Conservation (phyloP, 2,888 invertebrate genomes). For the Apamea crenata region DNA sequence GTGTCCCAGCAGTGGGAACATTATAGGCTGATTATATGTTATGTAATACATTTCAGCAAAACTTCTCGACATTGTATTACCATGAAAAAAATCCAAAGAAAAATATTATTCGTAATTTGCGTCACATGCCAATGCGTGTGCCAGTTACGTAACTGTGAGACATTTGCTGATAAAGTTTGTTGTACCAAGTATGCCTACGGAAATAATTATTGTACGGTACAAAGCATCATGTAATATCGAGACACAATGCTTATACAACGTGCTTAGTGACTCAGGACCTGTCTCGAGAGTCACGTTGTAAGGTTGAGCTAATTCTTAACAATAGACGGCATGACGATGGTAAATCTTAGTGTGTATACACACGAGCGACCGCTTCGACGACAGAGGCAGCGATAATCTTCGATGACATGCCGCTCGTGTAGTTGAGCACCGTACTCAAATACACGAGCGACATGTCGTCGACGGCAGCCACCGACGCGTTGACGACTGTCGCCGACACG, state of each 20-base stretch:
- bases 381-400: too few species aligned
- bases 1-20: too few species aligned
- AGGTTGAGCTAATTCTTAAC: slow-evolving; percentile 20
- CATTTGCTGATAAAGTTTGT: slow-evolving; percentile 27
- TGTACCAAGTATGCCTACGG: slow-evolving; percentile 4
- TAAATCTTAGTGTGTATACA: not conserved
- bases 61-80: not conserved
- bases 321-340: slow-evolving; percentile 10
- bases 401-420: too few species aligned
- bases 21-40: too few species aligned
- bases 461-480: not conserved
- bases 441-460: not conserved
- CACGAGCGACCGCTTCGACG: too few species aligned
- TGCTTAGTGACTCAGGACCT: slow-evolving; percentile 39
- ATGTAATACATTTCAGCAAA: slow-evolving; percentile 18
- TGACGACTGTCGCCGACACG: too few species aligned
- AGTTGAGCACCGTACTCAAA: too few species aligned
- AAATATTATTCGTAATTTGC: not conserved
- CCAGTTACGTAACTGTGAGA: slow-evolving; percentile 30
- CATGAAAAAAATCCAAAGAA: not conserved
- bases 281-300: slow-evolving; percentile 51
- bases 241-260: slow-evolving; percentile 36
- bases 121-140: slow-evolving; percentile 32
- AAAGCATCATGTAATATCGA: slow-evolving; percentile 26
- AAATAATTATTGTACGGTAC: not conserved